Evolutionary conservation across 2,113 vertebrate species (phyloP).

Genomic region (Oncorhynchus kisutch): DNA sequence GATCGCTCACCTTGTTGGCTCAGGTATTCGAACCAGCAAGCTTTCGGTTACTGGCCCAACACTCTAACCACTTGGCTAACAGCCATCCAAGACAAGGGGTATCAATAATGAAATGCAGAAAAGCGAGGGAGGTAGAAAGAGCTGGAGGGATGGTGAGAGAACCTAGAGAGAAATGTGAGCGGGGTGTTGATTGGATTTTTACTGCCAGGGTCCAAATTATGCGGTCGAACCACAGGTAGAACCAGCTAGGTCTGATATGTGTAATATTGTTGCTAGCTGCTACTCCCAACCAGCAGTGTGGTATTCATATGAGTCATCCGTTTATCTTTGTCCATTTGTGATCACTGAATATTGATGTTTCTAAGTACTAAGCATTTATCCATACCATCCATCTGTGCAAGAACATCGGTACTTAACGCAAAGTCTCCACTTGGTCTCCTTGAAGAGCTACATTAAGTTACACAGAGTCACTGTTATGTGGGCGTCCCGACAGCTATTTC

Average conservation of each 20-base stretch:
- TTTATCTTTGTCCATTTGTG: not conserved
- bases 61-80: too few relatives aligned
- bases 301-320: not conserved
- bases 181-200: slow-evolving; percentile 22
- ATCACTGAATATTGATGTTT: not conserved
- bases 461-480: too few relatives aligned
- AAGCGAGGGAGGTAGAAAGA: not conserved
- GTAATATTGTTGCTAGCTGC: slow-evolving; percentile 40
- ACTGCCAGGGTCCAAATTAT: not conserved
- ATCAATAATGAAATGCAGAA: not conserved
- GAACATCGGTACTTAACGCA: too few relatives aligned
- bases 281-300: slow-evolving; percentile 19
- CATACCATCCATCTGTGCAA: too few relatives aligned
- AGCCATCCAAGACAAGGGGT: not conserved
- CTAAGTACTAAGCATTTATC: not conserved
- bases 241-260: slow-evolving; percentile 12
- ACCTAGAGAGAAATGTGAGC: not conserved
- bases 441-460: too few relatives aligned
- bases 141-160: not conserved
- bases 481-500: not conserved
- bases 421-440: too few relatives aligned
- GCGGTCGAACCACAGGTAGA: slow-evolving; percentile 1
- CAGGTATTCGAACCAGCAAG: too few relatives aligned
- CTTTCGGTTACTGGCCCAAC: too few relatives aligned
- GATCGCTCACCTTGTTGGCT: too few relatives aligned